Conservation (phyloP, 2,888 invertebrate genomes). For the Drosophila peninsularis region DNA sequence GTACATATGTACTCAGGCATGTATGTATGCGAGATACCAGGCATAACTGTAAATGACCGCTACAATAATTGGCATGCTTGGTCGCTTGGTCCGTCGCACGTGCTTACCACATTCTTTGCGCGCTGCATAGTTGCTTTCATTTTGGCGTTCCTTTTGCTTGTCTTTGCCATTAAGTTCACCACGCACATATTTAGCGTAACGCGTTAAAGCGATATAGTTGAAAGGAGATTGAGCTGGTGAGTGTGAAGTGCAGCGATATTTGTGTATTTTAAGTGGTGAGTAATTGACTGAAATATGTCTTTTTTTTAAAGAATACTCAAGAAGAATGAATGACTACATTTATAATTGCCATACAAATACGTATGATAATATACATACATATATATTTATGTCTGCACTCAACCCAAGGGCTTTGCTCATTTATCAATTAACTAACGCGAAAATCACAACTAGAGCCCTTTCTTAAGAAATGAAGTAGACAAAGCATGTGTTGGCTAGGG, state of each 20-base stretch:
- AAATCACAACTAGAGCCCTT: constrained; percentile 46
- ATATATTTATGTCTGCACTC: not conserved
- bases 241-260: not conserved
- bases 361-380: not conserved
- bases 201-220: not conserved
- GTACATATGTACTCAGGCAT: not conserved
- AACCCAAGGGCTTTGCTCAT: constrained; percentile 34
- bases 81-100: not conserved
- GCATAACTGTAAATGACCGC: constrained; percentile 2
- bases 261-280: not conserved
- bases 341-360: not conserved
- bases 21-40: not conserved
- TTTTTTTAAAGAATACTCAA: not conserved
- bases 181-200: not conserved
- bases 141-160: not conserved
- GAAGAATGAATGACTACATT: constrained; percentile 9
- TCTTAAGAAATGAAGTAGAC: constrained; percentile 16
- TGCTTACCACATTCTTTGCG: not conserved
- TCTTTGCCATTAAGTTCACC: too few relatives aligned
- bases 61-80: constrained; percentile 7
- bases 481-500: constrained; percentile 6
- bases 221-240: not conserved
- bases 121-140: not conserved
- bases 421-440: constrained; percentile 66
- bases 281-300: constrained; percentile 3